Conservation (phyloP, 2,888 invertebrate genomes). For the Oligia strigilis region DNA sequence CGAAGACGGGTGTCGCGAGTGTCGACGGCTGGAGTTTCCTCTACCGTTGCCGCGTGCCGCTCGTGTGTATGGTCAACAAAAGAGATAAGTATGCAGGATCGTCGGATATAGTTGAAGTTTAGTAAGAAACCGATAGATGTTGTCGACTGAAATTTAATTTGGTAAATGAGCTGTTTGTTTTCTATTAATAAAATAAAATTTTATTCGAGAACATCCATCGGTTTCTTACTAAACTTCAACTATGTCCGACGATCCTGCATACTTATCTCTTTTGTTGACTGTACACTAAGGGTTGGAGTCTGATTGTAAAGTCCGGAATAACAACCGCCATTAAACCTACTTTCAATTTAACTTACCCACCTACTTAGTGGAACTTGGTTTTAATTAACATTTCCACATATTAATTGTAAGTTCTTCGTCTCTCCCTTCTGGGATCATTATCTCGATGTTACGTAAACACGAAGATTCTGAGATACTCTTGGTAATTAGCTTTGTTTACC, state of each 20-base stretch:
- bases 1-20: too few species aligned
- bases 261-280: too few species aligned
- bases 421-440: conserved; percentile 27
- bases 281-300: not conserved
- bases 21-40: too few species aligned
- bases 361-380: conserved; percentile 14
- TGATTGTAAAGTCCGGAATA: not conserved
- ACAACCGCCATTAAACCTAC: not conserved
- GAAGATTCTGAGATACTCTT: conserved; percentile 45
- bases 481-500: conserved; percentile 38
- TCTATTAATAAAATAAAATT: too few species aligned
- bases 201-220: too few species aligned
- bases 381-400: conserved; percentile 37
- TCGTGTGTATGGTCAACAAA: not conserved
- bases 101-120: too few species aligned
- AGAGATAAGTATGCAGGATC: too few species aligned
- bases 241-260: too few species aligned
- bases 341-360: not conserved
- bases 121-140: too few species aligned
- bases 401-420: conserved; percentile 20
- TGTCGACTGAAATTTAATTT: too few species aligned
- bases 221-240: too few species aligned
- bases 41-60: not conserved
- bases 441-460: conserved; percentile 41
- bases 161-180: too few species aligned